Evolutionary conservation across 1,140 invertebrate genomes (phyloP).

Genomic region (Linepithema humile): DNA sequence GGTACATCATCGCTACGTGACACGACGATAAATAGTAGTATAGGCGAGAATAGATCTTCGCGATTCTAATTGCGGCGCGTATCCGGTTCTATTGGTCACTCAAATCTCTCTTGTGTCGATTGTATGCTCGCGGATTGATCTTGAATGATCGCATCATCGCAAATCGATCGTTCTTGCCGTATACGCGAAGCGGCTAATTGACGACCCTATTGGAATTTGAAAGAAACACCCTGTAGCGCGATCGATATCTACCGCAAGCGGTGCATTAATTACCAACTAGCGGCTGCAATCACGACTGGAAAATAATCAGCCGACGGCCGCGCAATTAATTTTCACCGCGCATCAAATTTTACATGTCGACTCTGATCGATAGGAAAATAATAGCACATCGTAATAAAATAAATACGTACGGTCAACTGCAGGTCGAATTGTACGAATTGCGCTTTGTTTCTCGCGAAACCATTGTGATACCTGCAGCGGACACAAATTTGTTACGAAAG

Average conservation of each 20-base stretch:
- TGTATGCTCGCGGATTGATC: too few species aligned
- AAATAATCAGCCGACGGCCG: constrained; percentile 68
- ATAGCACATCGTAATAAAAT: constrained; percentile 12
- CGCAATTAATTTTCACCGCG: constrained; percentile 60
- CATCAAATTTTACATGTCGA: constrained; percentile 47
- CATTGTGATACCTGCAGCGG: not conserved
- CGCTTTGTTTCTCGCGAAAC: constrained; percentile 13
- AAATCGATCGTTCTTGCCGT: not conserved
- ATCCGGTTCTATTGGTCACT: not conserved
- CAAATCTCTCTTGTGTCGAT: not conserved
- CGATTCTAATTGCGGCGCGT: not conserved
- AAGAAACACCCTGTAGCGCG: constrained; percentile 61
- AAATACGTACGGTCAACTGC: not conserved
- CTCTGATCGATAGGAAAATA: constrained; percentile 34
- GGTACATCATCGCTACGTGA: not conserved
- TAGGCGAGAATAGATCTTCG: constrained; percentile 7
- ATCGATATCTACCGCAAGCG: constrained; percentile 67
- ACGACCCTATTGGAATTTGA: constrained; percentile 17
- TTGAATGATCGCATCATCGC: constrained; percentile 10
- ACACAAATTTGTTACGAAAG: constrained; percentile 9
- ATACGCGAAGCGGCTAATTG: constrained; percentile 48
- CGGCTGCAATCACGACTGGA: constrained; percentile 66
- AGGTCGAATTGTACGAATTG: not conserved
- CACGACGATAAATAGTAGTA: not conserved
- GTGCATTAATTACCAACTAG: constrained; percentile 66